phyloP scores from a whole-genome alignment of 30 jellyfish, hydroid and myxozoan genomes.

The Pelagia noctiluca region DNA sequence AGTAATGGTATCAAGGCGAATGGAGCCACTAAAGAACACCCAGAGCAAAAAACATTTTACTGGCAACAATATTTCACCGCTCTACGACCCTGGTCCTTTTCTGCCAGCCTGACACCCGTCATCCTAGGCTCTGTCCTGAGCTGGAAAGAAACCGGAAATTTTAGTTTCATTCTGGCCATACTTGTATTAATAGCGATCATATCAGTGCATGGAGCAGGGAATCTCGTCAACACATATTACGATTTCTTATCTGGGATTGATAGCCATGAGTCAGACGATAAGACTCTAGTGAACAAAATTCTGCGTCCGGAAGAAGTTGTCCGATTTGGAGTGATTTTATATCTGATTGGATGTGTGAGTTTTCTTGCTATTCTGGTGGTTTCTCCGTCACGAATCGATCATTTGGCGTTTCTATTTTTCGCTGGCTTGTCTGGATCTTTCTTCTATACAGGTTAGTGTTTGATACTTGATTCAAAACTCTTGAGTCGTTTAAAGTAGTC shows the following conservation, averaged over 20 bases:
- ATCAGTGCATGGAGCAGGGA: constrained; percentile 89
- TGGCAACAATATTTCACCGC: constrained; percentile 65
- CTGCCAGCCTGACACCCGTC: constrained; percentile 92
- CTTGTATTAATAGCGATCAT: constrained; percentile 37
- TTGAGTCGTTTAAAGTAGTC: too few species aligned
- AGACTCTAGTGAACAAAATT: constrained; percentile 74
- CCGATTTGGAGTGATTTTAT: constrained; percentile 61
- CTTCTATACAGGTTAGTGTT: constrained; percentile 82
- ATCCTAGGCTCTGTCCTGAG: constrained; percentile 77
- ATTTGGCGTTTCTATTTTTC: constrained; percentile 65
- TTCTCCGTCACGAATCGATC: constrained; percentile 66
- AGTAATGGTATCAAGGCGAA: neutral
- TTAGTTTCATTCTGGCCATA: constrained; percentile 24
- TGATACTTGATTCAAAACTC: too few species aligned
- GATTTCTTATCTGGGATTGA: constrained; percentile 83
- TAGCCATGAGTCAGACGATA: constrained; percentile 78
- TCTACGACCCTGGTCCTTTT: constrained; percentile 93
- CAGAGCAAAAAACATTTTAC: too few species aligned
- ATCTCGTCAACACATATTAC: constrained; percentile 84
- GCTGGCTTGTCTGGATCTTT: constrained; percentile 87
- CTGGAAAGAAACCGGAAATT: constrained; percentile 51
- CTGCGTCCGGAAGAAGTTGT: constrained; percentile 76
- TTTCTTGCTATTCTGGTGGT: constrained; percentile 58
- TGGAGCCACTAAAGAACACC: neutral
- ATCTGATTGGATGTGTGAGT: constrained; percentile 63